Base-by-base conservation (phyloP, 2,797 vertebrate genomes). In the Nannoperca australis region DNA sequence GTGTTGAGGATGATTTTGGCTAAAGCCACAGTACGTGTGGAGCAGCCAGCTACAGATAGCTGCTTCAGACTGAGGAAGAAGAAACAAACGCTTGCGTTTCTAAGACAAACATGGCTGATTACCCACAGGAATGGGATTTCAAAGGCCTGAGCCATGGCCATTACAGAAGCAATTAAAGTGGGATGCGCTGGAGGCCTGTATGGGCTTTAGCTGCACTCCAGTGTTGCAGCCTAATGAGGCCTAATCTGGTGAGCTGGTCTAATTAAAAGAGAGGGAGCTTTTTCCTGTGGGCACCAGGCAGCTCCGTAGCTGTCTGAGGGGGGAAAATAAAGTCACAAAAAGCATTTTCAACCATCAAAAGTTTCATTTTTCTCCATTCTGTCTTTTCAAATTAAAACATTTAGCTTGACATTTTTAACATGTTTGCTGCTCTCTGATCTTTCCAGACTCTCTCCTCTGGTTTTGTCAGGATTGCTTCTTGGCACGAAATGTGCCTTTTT, bases 111-210 rank as follows among this genome's bases (percentile, higher is more conserved):
- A 92, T 90, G 92, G 89, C 90, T 90, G 89, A 94, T 94, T 93
- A 94, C 89, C 89, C 90, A 86, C 90, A 93, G 92, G 90, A 94
- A 92, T 90, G 90, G 86, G 90, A 91, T 93, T 92, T 93, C 88
- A 92, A 92, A 94, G 91, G 81, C 88, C 91, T 78, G 86, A 91
- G 72, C 87, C 49, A 70, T 83, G 81, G 82, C 93, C 90, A 91
- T 94, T 93, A 91, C 83, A 91, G 87, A 91, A 90, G 88, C 91
- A 94, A 91, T 94, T 93, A 93, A 93, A 94, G 85, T 71, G 85
- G 78, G 87, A 89, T 84, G 88, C 81, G 61, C 87, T 87, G 85
- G 87, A 93, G 85, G 91, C 87, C 79, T 79, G 76, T 80, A 50
- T 70, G 70, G 87, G 78, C 91, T 91, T 85, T 73, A 87, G 87